These are phyloP conservation scores for Eudyptes chrysolophus DNA, from an alignment of 2,113 vertebrate genomes.

Conservation along the genomic window DNA sequence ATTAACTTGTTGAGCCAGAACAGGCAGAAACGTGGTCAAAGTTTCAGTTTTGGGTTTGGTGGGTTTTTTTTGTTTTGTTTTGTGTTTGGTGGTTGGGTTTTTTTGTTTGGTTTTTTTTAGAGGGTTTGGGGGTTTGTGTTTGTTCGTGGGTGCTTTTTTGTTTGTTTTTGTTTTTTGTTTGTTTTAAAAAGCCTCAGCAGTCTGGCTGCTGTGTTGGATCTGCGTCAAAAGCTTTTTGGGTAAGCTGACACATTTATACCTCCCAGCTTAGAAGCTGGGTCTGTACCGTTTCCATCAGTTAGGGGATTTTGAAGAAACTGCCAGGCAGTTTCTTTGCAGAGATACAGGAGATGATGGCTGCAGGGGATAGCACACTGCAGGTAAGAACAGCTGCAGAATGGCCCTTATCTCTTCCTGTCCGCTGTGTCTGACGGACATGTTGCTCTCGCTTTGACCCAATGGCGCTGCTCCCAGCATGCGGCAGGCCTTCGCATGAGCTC, in stretches of 20 bases:
- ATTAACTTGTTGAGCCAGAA: not conserved
- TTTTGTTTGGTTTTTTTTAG: not conserved
- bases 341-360: not conserved
- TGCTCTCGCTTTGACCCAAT: rapidly evolving
- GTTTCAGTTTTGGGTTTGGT: not conserved
- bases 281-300: not conserved
- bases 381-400: not conserved
- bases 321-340: not conserved
- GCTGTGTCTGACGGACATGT: rapidly evolving
- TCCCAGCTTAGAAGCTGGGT: not conserved
- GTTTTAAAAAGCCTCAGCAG: not conserved
- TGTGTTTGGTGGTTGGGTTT: not conserved
- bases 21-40: not conserved
- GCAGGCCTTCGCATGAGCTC: not conserved
- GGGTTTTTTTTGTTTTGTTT: not conserved
- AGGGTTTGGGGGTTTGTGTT: too few species aligned
- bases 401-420: not conserved
- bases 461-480: not conserved
- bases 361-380: not conserved
- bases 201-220: not conserved
- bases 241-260: not conserved
- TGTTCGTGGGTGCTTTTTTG: not conserved
- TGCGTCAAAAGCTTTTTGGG: not conserved
- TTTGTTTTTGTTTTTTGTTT: not conserved
- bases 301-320: not conserved